Conservation (phyloP, 2,888 invertebrate species). For the Tortrix viridana region DNA sequence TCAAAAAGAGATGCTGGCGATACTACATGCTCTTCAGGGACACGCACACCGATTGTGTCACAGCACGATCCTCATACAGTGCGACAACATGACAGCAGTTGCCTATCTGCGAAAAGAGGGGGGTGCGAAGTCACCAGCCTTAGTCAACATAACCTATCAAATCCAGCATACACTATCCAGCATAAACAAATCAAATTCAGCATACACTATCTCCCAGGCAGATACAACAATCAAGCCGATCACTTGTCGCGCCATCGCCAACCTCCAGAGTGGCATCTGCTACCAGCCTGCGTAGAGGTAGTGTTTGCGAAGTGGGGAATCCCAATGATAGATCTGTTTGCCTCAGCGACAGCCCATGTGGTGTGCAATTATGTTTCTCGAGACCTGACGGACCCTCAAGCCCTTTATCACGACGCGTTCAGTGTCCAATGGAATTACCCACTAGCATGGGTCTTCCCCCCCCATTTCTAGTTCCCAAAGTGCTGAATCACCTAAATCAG, state of each 20-base stretch:
- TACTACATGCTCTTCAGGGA: conserved; percentile 19
- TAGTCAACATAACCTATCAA: too few species aligned
- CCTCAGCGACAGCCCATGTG: conserved; percentile 39
- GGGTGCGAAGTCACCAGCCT: too few species aligned
- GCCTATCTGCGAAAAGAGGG: too few species aligned
- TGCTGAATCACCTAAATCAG: conserved; percentile 20
- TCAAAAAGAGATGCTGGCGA: too few species aligned
- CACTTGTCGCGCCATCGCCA: conserved; percentile 39
- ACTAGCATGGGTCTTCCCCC: conserved; percentile 27
- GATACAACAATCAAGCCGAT: conserved; percentile 44
- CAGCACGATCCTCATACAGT: conserved; percentile 37
- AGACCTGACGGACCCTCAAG: conserved; percentile 39
- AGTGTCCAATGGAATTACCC: conserved; percentile 19
- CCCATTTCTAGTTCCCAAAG: conserved; percentile 16
- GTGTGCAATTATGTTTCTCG: conserved; percentile 51
- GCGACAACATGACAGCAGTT: not conserved
- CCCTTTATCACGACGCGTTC: conserved; percentile 27
- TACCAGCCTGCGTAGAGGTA: conserved; percentile 27
- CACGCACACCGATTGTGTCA: conserved; percentile 21
- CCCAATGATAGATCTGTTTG: conserved; percentile 39
- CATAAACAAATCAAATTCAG: too few species aligned
- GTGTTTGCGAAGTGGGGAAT: conserved; percentile 35
- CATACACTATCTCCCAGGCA: conserved; percentile 42
- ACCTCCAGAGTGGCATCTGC: conserved; percentile 45
- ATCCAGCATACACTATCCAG: too few species aligned